A percentile compares a stretch with the other conserved stretches of the same genome.
Conservation (phyloP, 2,797 vertebrate genomes). For the Nyctalus aviator region DNA sequence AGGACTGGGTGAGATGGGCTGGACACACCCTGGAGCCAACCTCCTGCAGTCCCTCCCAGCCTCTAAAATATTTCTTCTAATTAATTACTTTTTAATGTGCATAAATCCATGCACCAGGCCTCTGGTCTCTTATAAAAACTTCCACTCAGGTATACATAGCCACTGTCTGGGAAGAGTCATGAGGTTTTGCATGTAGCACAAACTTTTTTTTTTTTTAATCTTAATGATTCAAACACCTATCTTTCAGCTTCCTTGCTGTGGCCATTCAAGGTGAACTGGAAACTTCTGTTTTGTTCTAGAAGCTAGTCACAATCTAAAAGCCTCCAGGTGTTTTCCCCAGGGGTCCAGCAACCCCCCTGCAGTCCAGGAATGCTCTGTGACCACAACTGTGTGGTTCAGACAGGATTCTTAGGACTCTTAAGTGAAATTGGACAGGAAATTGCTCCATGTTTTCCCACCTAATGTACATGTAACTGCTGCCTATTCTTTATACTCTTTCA, state of each 20-base stretch:
- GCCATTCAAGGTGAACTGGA: not conserved
- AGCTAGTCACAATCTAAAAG: not conserved
- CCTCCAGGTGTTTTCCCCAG: not conserved
- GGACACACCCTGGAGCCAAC: no score
- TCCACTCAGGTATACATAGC: not conserved
- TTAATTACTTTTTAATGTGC: no score
- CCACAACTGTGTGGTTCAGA: not conserved
- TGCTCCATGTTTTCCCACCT: slow-evolving; percentile 81
- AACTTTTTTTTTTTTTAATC: not conserved
- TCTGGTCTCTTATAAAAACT: not conserved
- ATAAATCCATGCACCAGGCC: no score
- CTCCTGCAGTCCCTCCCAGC: no score
- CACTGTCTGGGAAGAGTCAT: not conserved
- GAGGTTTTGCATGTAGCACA: not conserved
- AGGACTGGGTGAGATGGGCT: no score
- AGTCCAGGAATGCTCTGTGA: not conserved
- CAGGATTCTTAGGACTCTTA: slow-evolving; percentile 23
- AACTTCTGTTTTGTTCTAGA: not conserved
- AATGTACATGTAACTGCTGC: slow-evolving; percentile 80
- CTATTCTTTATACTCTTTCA: slow-evolving; percentile 80
- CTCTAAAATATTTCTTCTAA: not conserved
- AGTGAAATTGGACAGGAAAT: slow-evolving; percentile 78
- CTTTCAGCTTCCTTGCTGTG: not conserved
- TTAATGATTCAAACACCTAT: not conserved
- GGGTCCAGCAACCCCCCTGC: not conserved